These are phyloP conservation scores for Peucedramus taeniatus DNA, from an alignment of 2,113 vertebrate species.

Conservation along the genomic window DNA sequence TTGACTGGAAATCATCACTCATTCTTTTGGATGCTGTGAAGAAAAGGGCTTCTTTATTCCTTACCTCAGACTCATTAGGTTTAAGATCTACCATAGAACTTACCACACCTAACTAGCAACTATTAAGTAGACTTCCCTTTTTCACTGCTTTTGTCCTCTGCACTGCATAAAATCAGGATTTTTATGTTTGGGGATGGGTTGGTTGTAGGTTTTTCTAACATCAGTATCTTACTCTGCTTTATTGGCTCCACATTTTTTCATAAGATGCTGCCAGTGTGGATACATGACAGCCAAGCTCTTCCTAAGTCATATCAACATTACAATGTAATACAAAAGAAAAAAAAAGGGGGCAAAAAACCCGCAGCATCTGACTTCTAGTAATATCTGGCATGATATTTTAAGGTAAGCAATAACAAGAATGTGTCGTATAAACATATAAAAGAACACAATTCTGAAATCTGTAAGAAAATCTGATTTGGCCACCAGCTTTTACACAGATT, in stretches of 20 bases:
- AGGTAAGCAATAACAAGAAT: slow-evolving; percentile 1
- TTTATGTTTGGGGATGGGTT: neutral
- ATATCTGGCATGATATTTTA: neutral
- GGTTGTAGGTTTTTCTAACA: neutral
- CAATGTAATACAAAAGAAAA: neutral
- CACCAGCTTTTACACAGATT: slow-evolving; percentile 39
- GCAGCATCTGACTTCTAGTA: neutral
- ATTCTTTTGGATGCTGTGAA: neutral
- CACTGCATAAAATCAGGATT: neutral
- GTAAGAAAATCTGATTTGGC: slow-evolving; percentile 32
- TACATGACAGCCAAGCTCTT: neutral
- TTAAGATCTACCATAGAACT: neutral
- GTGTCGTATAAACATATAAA: neutral
- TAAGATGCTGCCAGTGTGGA: neutral
- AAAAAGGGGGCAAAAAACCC: neutral
- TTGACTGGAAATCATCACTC: neutral
- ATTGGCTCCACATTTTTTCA: neutral
- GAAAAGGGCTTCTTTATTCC: neutral
- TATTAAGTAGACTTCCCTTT: neutral
- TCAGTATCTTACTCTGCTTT: neutral
- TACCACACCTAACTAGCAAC: neutral
- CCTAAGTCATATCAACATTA: neutral
- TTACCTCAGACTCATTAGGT: neutral
- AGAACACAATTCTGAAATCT: neutral
- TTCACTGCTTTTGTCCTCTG: neutral